Evolutionary conservation across 2,888 invertebrate genomes (phyloP).

Genomic region (Ennomos erosarius): DNA sequence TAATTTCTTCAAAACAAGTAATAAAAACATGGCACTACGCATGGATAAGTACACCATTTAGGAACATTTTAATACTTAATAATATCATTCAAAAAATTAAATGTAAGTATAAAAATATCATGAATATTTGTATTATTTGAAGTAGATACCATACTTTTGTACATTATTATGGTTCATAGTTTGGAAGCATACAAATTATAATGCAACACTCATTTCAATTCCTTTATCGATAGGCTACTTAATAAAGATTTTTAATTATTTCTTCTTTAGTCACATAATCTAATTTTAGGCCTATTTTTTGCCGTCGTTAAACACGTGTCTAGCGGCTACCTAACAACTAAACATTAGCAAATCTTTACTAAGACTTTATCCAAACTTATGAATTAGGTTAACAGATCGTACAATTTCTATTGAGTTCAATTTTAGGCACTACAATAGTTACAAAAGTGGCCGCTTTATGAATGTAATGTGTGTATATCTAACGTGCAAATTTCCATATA

Average conservation of each 20-base stretch:
- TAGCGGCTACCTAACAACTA: too few relatives aligned
- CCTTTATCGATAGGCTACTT: conserved; percentile 16
- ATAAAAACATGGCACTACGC: conserved; percentile 72
- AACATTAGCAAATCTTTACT: too few relatives aligned
- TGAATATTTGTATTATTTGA: conserved; percentile 48
- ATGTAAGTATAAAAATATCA: conserved; percentile 66
- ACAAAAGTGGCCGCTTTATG: too few relatives aligned
- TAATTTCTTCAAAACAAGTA: conserved; percentile 32
- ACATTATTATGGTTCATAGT: conserved; percentile 38
- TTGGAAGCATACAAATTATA: conserved; percentile 8
- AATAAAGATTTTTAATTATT: neutral
- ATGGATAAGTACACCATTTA: conserved; percentile 59
- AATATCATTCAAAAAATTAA: conserved; percentile 61
- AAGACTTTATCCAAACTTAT: too few relatives aligned
- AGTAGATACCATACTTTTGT: conserved; percentile 51
- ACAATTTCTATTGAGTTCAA: too few relatives aligned
- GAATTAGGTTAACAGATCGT: too few relatives aligned
- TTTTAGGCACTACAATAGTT: too few relatives aligned
- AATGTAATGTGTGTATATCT: neutral
- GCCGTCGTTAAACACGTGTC: too few relatives aligned
- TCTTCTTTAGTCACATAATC: conserved; percentile 1
- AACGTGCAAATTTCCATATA: too few relatives aligned
- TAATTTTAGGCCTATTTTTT: too few relatives aligned
- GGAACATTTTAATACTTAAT: conserved; percentile 62
- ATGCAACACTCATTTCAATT: conserved; percentile 25